These are phyloP conservation scores for Trachythela sp. DNA, from an alignment of 64 coral and sea anemone genomes.

Conservation along the genomic window DNA sequence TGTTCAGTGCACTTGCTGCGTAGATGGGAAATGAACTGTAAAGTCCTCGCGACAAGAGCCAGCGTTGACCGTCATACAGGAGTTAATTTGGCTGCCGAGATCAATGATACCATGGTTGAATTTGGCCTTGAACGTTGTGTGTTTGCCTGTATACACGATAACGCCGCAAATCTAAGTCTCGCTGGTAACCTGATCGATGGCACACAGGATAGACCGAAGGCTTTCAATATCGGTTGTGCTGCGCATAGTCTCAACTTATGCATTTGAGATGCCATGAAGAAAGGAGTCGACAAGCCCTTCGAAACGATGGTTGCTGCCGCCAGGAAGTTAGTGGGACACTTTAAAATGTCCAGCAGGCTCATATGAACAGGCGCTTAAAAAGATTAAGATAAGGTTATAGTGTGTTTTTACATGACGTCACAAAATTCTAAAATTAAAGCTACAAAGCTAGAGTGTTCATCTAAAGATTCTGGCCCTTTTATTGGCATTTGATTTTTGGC, in stretches of 20 bases:
- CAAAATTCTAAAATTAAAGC: no score
- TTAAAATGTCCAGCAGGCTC: no score
- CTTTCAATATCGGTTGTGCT: background rate
- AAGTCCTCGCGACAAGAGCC: conserved; percentile 10
- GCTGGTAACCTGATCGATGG: background rate
- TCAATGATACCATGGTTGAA: background rate
- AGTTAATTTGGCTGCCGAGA: background rate
- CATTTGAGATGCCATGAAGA: no score
- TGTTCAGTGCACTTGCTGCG: background rate
- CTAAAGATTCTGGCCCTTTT: no score
- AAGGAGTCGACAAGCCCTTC: no score
- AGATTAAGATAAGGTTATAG: no score
- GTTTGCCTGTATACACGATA: background rate
- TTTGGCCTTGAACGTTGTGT: background rate
- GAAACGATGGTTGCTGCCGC: no score
- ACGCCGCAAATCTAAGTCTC: background rate
- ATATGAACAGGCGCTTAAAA: no score
- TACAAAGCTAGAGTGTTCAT: no score
- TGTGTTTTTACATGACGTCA: no score
- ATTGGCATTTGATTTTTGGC: no score
- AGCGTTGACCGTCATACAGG: background rate
- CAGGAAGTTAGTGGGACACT: no score
- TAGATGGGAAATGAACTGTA: background rate
- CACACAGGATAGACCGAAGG: background rate
- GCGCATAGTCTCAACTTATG: background rate